Evolutionary conservation across 1,140 invertebrate species (phyloP), one percentile per base, ranked within the genome.

Genomic region (Anthonomus grandis): DNA sequence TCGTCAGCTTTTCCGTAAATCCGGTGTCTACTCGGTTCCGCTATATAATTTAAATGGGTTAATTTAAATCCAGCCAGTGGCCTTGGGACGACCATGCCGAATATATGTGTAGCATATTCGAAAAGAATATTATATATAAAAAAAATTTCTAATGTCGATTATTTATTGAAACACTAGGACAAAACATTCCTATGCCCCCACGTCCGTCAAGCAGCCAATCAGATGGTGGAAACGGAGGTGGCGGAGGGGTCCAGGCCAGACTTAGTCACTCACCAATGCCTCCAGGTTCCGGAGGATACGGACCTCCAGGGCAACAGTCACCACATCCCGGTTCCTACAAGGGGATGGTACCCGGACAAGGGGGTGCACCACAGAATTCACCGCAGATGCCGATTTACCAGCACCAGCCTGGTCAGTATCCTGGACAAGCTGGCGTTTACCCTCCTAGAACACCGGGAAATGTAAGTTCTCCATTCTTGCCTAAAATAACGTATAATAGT

Each of bases 121-220:
- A n/a, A n/a, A n/a, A n/a, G n/a, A 46, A 46, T 46, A 46, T 27
- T 27, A 22, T 27, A 46, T 46, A 46, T n/a, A 46, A 46, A 22
- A 46, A 22, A n/a, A n/a, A n/a, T n/a, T n/a, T n/a, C 27, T 54
- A 31, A 31, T 23, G 12, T 22, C 9, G 19, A 3, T 45, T 75
- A 77, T n/a, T n/a, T n/a, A n/a, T n/a, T n/a, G n/a, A n/a, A n/a
- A n/a, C n/a, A n/a, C n/a, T 75, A 91, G 89, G 89, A 71, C 89
- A 90, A 82, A 91, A 88, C 83, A 86, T 92, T 86, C 86, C 89
- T 75, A 91, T 92, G 87, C 90, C 90, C 74, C 90, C 90, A 67
- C 83, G 92, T 67, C 91, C 92, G 71, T 88, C 91, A 64, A 93
- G 91, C 72, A 89, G 90, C 75, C 87, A 93, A 74, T 88, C 90